Evolutionary conservation across 2,113 vertebrate genomes (phyloP).

Genomic region (Podarcis muralis): DNA sequence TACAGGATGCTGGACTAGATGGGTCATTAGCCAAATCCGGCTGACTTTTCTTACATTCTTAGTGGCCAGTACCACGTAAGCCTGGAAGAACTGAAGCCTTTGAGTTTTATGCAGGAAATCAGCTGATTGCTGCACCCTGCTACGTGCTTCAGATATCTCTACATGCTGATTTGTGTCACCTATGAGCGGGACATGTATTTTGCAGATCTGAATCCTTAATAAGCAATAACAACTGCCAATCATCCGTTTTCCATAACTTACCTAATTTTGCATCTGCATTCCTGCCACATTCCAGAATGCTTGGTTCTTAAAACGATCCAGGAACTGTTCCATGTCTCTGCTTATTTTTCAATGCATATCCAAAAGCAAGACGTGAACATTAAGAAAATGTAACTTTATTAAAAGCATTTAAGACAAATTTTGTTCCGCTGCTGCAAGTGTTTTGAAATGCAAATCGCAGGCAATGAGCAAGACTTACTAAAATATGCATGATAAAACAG

Average conservation of each 20-base stretch:
- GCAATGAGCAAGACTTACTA: conserved; percentile 38
- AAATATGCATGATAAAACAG: conserved; percentile 21
- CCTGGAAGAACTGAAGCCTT: neutral
- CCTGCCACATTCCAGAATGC: neutral
- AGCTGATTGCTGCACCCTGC: neutral
- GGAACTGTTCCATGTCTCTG: conserved; percentile 11
- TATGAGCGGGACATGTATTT: neutral
- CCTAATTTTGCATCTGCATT: neutral
- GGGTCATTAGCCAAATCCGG: no score
- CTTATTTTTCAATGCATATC: neutral
- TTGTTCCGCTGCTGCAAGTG: conserved; percentile 14
- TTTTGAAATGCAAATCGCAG: conserved; percentile 38
- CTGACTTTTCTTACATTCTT: neutral
- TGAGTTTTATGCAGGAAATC: neutral
- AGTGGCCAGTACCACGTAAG: neutral
- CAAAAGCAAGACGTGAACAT: conserved; percentile 19
- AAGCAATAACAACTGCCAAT: neutral
- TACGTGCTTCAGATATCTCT: neutral
- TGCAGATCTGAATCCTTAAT: neutral
- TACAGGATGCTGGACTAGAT: no score
- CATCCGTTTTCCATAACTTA: conserved; percentile 18
- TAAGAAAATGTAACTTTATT: conserved; percentile 20
- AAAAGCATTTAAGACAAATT: conserved; percentile 23
- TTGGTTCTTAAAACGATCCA: neutral
- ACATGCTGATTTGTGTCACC: neutral